phyloP scores from a whole-genome alignment of 2,797 vertebrate genomes.

The Smutsia temminckii region DNA sequence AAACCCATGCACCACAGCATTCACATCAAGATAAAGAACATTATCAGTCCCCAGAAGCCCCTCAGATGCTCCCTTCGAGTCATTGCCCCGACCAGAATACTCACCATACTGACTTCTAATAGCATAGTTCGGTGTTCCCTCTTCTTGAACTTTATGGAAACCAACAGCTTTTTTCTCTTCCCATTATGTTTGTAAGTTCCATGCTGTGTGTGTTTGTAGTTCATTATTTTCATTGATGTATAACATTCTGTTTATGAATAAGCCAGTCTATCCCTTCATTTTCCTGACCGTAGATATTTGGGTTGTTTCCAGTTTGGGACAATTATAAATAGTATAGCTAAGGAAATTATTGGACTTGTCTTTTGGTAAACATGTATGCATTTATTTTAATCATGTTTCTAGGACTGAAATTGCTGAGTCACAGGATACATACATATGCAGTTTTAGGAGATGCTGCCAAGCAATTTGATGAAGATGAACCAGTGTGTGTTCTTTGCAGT shows the following conservation, averaged over 20 bases:
- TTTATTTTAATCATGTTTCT: background rate
- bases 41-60: background rate
- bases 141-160: background rate
- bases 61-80: background rate
- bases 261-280: background rate
- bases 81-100: background rate
- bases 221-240: constrained; percentile 16
- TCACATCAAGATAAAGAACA: background rate
- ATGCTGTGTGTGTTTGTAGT: background rate
- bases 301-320: background rate
- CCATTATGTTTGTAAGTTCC: background rate
- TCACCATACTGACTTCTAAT: background rate
- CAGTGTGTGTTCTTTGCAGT: background rate
- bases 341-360: background rate
- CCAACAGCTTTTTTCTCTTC: background rate
- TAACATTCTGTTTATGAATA: background rate
- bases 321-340: background rate
- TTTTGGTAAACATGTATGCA: background rate
- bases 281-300: background rate
- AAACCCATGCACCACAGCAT: background rate
- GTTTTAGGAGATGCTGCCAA: constrained; percentile 13
- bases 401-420: background rate
- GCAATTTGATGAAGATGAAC: constrained; percentile 27
- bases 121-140: background rate
- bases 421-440: background rate